phyloP scores from a whole-genome alignment of 1,140 invertebrate species.

The Meloidogyne floridensis region DNA sequence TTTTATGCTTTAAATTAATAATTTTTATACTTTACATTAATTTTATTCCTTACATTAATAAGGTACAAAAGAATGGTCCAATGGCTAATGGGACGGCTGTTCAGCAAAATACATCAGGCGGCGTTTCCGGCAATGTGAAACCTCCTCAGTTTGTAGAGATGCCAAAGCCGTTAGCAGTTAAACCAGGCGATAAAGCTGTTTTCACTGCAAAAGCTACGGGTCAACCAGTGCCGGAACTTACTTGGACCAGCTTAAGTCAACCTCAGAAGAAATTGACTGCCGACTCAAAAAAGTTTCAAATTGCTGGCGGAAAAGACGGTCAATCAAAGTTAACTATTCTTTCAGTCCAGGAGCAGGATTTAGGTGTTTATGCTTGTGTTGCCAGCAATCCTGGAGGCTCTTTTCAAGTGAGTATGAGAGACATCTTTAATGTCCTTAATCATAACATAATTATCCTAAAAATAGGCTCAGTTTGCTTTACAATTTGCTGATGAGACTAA shows the following conservation, averaged over 20 bases:
- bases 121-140: constrained; percentile 22
- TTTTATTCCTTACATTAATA: not conserved
- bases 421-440: too few species aligned
- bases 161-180: constrained; percentile 50
- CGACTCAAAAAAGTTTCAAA: constrained; percentile 53
- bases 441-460: too few species aligned
- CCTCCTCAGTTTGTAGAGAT: constrained; percentile 59
- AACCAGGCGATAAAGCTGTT: constrained; percentile 56
- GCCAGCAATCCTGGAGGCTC: constrained; percentile 54
- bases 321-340: constrained; percentile 46
- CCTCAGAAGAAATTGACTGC: constrained; percentile 43
- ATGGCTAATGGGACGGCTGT: constrained; percentile 25
- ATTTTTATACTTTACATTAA: not conserved
- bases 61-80: constrained; percentile 28
- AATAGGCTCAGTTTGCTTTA: constrained; percentile 29
- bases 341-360: constrained; percentile 39
- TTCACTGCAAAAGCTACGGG: constrained; percentile 43
- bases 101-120: not conserved
- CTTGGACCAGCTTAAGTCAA: constrained; percentile 40
- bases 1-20: not conserved
- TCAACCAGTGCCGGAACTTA: constrained; percentile 44
- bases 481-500: constrained; percentile 3
- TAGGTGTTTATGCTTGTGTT: constrained; percentile 48
- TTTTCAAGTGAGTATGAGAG: constrained; percentile 39
- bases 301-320: constrained; percentile 39